phyloP scores from a whole-genome alignment of 1,140 invertebrate species.

The Andrena cerasifolii region DNA sequence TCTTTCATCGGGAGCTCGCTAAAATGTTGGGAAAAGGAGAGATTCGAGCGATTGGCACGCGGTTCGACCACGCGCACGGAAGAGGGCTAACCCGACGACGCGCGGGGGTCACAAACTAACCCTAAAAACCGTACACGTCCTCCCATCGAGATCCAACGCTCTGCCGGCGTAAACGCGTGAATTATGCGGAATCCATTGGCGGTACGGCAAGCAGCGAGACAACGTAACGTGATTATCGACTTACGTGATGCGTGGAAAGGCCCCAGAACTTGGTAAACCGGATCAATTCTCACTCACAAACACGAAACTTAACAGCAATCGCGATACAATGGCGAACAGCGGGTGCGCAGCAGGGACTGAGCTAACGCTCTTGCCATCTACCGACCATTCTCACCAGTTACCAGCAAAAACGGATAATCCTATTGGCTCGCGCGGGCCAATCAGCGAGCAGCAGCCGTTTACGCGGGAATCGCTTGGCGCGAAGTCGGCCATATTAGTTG shows the following conservation, averaged over 20 bases:
- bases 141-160: slow-evolving; percentile 5
- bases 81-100: slow-evolving; percentile 63
- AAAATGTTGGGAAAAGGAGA: neutral
- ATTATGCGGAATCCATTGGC: neutral
- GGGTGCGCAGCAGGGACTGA: slow-evolving; percentile 58
- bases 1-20: neutral
- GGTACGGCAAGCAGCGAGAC: neutral
- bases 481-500: slow-evolving; percentile 23
- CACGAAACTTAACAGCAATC: slow-evolving; percentile 69
- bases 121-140: slow-evolving; percentile 58
- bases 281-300: slow-evolving; percentile 72
- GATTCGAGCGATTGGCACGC: neutral
- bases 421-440: slow-evolving; percentile 53
- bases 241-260: slow-evolving; percentile 47
- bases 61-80: slow-evolving; percentile 65
- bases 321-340: slow-evolving; percentile 72
- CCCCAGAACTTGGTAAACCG: slow-evolving; percentile 54
- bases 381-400: slow-evolving; percentile 23
- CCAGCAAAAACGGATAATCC: neutral
- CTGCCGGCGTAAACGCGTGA: neutral
- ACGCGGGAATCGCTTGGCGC: slow-evolving; percentile 59
- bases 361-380: slow-evolving; percentile 67
- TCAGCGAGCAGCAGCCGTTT: slow-evolving; percentile 25
- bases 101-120: slow-evolving; percentile 66
- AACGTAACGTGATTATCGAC: slow-evolving; percentile 37